Conservation (phyloP, 2,797 vertebrate genomes). For the Rhincodon typus region DNA sequence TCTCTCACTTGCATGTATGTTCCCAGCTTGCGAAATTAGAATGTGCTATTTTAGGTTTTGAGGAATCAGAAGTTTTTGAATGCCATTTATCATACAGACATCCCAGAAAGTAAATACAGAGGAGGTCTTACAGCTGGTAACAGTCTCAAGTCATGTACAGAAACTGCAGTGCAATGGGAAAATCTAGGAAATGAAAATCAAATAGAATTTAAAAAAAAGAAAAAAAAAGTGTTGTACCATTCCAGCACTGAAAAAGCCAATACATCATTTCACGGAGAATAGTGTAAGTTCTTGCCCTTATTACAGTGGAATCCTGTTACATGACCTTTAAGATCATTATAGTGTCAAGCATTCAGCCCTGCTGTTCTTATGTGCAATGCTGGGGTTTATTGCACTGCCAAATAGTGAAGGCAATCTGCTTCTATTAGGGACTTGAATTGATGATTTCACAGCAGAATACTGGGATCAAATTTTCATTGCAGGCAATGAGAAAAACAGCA, state of each 20-base stretch:
- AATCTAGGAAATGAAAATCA: neutral
- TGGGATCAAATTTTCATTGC: conserved; percentile 6
- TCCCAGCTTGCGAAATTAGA: neutral
- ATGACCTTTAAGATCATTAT: conserved; percentile 28
- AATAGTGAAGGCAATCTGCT: conserved; percentile 8
- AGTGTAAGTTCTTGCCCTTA: neutral
- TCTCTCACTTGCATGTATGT: neutral
- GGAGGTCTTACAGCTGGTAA: neutral
- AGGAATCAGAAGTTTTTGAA: neutral
- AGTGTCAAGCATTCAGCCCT: conserved; percentile 22
- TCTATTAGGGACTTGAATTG: conserved; percentile 2
- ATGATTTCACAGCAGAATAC: neutral
- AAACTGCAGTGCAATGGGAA: neutral
- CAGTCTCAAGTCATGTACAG: neutral
- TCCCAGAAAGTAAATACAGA: neutral
- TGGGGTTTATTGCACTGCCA: conserved; percentile 4
- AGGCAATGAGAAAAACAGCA: neutral
- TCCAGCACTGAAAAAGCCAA: neutral
- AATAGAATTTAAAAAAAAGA: neutral
- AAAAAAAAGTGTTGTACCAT: neutral
- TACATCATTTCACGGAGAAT: conserved; percentile 13
- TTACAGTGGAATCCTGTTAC: neutral
- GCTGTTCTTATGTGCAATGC: neutral
- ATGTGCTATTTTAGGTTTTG: neutral
- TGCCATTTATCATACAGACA: neutral